Percentiles rank a stretch among this genome's conserved stretches.
These are phyloP conservation scores for Cherax quadricarinatus DNA, from an alignment of 1,140 invertebrate species.

Conservation along the genomic window DNA sequence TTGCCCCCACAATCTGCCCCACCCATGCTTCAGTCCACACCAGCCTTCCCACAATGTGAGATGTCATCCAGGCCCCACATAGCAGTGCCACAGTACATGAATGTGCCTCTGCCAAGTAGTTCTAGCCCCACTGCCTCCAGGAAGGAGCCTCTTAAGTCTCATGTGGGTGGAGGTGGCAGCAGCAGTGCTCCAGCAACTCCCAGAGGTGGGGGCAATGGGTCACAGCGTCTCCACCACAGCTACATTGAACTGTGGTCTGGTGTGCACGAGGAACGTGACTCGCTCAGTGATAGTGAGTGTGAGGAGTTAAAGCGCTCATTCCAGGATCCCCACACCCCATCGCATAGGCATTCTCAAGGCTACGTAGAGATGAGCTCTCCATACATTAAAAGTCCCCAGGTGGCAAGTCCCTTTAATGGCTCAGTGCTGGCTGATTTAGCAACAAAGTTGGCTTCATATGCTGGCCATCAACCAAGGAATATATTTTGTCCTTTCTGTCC, in stretches of 20 bases:
- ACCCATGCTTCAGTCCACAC: not conserved
- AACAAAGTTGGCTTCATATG: slow-evolving; percentile 67
- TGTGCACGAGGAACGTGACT: slow-evolving; percentile 49
- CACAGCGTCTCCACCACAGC: slow-evolving; percentile 44
- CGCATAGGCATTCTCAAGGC: slow-evolving; percentile 43
- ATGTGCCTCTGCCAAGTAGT: slow-evolving; percentile 36
- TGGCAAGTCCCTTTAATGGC: slow-evolving; percentile 59
- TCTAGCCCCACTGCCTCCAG: not conserved
- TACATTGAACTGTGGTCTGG: slow-evolving; percentile 69
- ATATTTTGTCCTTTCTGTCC: slow-evolving; percentile 73
- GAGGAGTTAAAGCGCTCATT: slow-evolving; percentile 59
- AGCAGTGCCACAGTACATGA: slow-evolving; percentile 40
- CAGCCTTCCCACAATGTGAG: not conserved
- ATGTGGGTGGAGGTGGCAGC: not conserved
- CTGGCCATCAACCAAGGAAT: slow-evolving; percentile 68
- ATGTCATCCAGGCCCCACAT: not conserved
- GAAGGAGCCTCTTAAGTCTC: not conserved
- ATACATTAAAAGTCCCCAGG: slow-evolving; percentile 64
- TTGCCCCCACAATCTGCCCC: not conserved
- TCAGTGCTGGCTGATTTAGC: slow-evolving; percentile 67
- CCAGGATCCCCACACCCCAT: slow-evolving; percentile 50
- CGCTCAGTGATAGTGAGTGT: slow-evolving; percentile 66
- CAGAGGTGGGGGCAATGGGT: slow-evolving; percentile 7
- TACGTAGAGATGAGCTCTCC: slow-evolving; percentile 72
- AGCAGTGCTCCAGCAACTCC: slow-evolving; percentile 63